These are phyloP conservation scores for Cairina moschata DNA, from an alignment of 2,113 vertebrate species.

Conservation along the genomic window DNA sequence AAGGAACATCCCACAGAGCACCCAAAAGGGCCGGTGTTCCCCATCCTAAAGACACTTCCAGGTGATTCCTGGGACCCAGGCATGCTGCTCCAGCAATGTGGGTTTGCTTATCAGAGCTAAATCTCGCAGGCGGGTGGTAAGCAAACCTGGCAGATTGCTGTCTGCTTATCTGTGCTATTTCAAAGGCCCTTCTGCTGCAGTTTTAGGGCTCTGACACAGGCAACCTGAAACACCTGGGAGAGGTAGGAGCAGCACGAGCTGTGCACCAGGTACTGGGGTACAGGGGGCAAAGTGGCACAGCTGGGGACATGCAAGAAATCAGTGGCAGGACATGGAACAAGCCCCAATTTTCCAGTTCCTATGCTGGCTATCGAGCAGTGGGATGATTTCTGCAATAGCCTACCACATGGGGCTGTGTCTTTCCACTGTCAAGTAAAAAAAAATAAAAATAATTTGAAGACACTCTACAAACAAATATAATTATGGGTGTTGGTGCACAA, in stretches of 20 bases:
- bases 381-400: neutral
- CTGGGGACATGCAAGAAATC: rapidly evolving
- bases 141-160: neutral
- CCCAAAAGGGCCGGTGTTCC: neutral
- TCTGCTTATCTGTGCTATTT: neutral
- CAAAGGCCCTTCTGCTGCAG: neutral
- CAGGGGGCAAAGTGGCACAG: rapidly evolving
- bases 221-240: neutral
- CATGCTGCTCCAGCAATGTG: rapidly evolving
- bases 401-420: neutral
- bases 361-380: rapidly evolving
- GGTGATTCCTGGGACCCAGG: rapidly evolving
- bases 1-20: rapidly evolving
- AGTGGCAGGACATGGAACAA: neutral
- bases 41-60: rapidly evolving
- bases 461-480: neutral
- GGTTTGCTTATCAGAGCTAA: neutral
- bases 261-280: rapidly evolving
- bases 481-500: neutral
- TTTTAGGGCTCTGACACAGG: neutral
- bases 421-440: neutral
- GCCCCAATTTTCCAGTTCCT: rapidly evolving
- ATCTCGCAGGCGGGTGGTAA: rapidly evolving
- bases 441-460: neutral
- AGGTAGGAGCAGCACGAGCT: rapidly evolving